Base-by-base conservation (phyloP, 2,113 vertebrate genomes). In the Nothoprocta perdicaria region DNA sequence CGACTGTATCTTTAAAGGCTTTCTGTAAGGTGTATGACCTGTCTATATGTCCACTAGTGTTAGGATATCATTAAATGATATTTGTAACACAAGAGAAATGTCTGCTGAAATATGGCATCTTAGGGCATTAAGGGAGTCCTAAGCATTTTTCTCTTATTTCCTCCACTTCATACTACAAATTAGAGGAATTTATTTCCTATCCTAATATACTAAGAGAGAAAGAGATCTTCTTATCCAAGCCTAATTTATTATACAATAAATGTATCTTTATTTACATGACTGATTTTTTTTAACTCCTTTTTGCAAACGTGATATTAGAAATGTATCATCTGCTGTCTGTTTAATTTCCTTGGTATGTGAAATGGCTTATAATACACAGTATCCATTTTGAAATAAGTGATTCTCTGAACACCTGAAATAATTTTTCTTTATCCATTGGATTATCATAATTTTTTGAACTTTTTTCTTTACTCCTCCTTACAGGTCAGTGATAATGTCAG, bases 91-190 rank as follows among this genome's bases (percentile, higher is more conserved):
- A 65, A 2, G 10, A 82, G 19, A 46, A 46, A 18, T 19, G 46
- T 46, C 46, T 46, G 22, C 48, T 4, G 15, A 84, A 91, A 82
- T 38, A 61, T 88, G 95, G 41, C 58, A 74, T 71, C 31, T 62
- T 4, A 27, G 41, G 63, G 45, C 38, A 38, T 62, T 69, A 61
- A 75, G n/a, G 82, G 80, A 89, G 50, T 86, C 40, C 66, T 62
- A 62, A 94, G 12, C 74, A 90, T 87, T 48, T 88, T 38, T 85
- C 80, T 93, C 91, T 87, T 91, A 93, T 96, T 95, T 97, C 94
- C 95, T 97, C 95, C 96, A 95, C 94, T 95, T 95, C 92, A 94
- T 95, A 95, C 93, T 87, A 61, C 75, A 88, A 58, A 89, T 80
- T 79, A 84, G 69, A 40, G 60, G 46, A 91, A 46, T 79, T 38